Conservation (phyloP, 2,888 invertebrate species). For the Anticlea derivata region DNA sequence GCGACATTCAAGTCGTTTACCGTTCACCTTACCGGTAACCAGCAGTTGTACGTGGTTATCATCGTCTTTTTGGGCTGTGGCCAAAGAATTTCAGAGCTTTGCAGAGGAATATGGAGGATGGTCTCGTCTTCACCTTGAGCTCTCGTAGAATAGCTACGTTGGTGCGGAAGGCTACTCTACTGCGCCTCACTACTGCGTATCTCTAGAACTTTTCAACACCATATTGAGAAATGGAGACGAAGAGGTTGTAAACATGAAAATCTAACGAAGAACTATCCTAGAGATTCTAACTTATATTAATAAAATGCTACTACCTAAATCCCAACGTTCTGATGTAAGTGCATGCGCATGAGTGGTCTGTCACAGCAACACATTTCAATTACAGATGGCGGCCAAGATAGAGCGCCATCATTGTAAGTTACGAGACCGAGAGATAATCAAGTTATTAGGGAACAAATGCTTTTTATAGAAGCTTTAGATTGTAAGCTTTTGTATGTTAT, state of each 20-base stretch:
- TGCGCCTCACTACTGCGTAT: too few species aligned
- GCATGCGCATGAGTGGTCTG: slow-evolving; percentile 51
- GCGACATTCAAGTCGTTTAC: too few species aligned
- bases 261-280: not conserved
- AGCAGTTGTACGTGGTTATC: too few species aligned
- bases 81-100: too few species aligned
- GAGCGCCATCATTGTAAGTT: slow-evolving; percentile 49
- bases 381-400: slow-evolving; percentile 54
- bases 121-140: too few species aligned
- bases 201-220: too few species aligned
- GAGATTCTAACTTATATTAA: slow-evolving; percentile 5
- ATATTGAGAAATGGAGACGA: too few species aligned
- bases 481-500: not conserved
- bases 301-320: slow-evolving; percentile 7
- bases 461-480: slow-evolving; percentile 2
- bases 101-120: too few species aligned
- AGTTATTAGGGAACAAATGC: slow-evolving; percentile 5
- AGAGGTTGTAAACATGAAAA: not conserved
- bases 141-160: too few species aligned
- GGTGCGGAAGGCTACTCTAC: too few species aligned
- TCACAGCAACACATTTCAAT: slow-evolving; percentile 63
- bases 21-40: too few species aligned
- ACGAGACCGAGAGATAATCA: slow-evolving; percentile 29
- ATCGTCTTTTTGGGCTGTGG: too few species aligned
- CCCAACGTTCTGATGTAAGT: slow-evolving; percentile 43